A percentile compares a stretch with the other conserved stretches of the same genome.
These are phyloP conservation scores for Zygaena filipendulae DNA, from an alignment of 2,888 invertebrate species.

Conservation along the genomic window DNA sequence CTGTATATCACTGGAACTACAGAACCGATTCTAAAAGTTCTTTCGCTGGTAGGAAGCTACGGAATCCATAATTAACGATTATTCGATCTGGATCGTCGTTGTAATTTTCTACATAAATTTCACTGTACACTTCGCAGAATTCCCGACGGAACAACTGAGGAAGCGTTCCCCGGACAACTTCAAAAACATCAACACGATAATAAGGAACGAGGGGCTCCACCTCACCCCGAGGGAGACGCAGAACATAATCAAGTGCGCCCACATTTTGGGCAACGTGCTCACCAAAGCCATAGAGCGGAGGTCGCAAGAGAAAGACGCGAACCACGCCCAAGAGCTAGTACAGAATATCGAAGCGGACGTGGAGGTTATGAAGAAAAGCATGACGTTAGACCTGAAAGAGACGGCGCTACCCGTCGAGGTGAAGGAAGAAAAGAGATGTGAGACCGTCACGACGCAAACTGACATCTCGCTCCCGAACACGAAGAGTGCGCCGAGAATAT, in stretches of 20 bases:
- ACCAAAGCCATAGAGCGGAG: constrained; percentile 45
- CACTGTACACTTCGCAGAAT: too few relatives aligned
- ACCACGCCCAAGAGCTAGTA: constrained; percentile 17
- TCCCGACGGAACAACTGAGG: constrained; percentile 30
- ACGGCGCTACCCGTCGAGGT: constrained; percentile 33
- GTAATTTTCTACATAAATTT: too few relatives aligned
- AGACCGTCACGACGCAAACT: constrained; percentile 50
- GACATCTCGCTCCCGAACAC: constrained; percentile 60
- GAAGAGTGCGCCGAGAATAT: constrained; percentile 56
- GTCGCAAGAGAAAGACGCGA: constrained; percentile 24
- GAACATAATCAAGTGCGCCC: constrained; percentile 53
- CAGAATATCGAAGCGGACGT: constrained; percentile 21
- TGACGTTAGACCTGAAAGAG: constrained; percentile 47
- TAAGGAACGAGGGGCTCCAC: constrained; percentile 42
- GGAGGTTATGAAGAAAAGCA: constrained; percentile 32
- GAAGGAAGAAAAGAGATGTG: constrained; percentile 34
- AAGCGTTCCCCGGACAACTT: constrained; percentile 42
- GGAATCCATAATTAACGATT: too few relatives aligned
- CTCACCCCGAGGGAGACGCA: constrained; percentile 49
- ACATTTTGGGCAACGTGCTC: constrained; percentile 44
- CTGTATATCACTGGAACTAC: too few relatives aligned
- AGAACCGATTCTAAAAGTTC: too few relatives aligned
- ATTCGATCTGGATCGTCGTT: too few relatives aligned
- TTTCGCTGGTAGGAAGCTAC: too few relatives aligned
- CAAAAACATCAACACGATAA: constrained; percentile 35